phyloP scores from a whole-genome alignment of 2,888 invertebrate species.

The Abrostola tripartita region DNA sequence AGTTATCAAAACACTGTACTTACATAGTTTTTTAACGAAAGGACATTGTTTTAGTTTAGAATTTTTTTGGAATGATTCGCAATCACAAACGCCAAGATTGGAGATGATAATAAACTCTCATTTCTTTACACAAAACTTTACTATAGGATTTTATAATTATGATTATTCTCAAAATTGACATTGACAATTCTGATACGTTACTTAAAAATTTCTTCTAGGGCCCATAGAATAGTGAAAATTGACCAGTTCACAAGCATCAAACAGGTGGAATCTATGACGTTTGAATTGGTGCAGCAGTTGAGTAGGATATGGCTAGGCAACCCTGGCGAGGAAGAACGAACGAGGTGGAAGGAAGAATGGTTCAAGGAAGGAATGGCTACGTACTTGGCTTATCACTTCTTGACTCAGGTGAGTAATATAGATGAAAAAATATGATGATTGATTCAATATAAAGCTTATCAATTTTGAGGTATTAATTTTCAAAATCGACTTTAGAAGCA shows the following conservation, averaged over 20 bases:
- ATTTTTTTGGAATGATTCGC: no score
- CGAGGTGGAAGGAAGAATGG: conserved; percentile 83
- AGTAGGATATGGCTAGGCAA: conserved; percentile 82
- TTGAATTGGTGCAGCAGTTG: conserved; percentile 79
- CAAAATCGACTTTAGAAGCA: not conserved
- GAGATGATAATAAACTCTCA: no score
- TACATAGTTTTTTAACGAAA: no score
- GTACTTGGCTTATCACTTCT: conserved; percentile 78
- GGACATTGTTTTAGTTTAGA: no score
- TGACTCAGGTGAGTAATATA: conserved; percentile 70
- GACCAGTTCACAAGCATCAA: conserved; percentile 74
- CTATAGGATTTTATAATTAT: no score
- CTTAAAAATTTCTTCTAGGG: conserved; percentile 61
- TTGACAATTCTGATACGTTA: no score
- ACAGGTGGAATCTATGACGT: conserved; percentile 75
- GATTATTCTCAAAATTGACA: no score
- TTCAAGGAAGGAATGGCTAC: conserved; percentile 84
- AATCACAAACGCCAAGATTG: no score
- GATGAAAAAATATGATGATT: no score
- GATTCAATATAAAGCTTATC: no score
- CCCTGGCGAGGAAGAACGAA: conserved; percentile 75
- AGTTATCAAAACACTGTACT: no score
- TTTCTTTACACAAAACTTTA: no score
- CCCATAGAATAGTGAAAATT: conserved; percentile 66
- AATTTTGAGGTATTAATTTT: not conserved